These are phyloP conservation scores for Mastigias papua DNA, from an alignment of 30 jellyfish, hydroid and myxozoan species.

Conservation along the genomic window DNA sequence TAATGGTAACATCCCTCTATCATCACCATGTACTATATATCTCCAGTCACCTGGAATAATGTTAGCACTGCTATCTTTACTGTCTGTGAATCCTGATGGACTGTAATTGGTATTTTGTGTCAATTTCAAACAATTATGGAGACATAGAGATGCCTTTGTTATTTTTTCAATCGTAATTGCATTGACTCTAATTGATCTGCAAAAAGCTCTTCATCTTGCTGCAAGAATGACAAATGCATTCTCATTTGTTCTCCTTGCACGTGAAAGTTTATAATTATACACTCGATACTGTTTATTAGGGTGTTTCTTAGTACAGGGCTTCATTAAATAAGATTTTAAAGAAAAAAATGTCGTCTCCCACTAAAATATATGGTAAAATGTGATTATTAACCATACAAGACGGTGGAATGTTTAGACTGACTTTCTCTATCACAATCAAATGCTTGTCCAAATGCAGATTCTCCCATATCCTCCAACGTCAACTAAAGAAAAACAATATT, in stretches of 20 bases:
- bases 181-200: neutral
- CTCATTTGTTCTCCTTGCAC: neutral
- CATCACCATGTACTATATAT: neutral
- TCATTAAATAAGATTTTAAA: neutral
- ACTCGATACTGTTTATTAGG: neutral
- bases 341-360: no score
- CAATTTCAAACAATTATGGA: neutral
- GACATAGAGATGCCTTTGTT: neutral
- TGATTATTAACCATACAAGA: neutral
- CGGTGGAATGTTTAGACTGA: neutral
- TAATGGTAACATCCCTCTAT: no score
- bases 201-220: neutral
- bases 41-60: neutral
- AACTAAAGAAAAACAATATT: no score
- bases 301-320: neutral
- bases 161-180: neutral
- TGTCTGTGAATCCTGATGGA: neutral
- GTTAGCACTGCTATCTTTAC: neutral
- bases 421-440: neutral
- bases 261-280: neutral
- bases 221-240: neutral
- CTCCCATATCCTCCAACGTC: no score
- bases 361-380: neutral
- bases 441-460: no score
- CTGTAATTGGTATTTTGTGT: neutral